Evolutionary conservation across 64 coral and sea anemone species (phyloP).

Genomic region (Platygyra sinensis): DNA sequence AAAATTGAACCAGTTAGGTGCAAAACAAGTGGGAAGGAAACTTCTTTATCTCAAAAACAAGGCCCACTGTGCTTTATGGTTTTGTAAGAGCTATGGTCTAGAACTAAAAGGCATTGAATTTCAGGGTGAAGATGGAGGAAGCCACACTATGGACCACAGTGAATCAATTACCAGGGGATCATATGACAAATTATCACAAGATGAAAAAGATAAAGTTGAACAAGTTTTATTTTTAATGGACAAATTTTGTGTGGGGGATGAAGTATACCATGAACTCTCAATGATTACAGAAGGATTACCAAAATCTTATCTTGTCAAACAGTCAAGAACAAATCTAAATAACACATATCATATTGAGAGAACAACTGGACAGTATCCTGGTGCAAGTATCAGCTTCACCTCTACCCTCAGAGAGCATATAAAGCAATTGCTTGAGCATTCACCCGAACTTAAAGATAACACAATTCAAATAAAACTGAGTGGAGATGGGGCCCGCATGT

Average conservation of each 20-base stretch:
- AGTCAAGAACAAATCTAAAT: constrained; percentile 14
- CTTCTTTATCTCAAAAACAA: constrained; percentile 28
- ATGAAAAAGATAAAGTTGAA: constrained; percentile 17
- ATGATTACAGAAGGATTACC: constrained; percentile 15
- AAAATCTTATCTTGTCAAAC: constrained; percentile 58
- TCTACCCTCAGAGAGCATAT: constrained; percentile 36
- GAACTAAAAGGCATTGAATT: constrained; percentile 59
- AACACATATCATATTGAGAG: constrained; percentile 52
- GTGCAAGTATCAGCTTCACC: constrained; percentile 25
- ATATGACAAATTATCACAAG: constrained; percentile 10
- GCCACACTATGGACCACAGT: constrained; percentile 15
- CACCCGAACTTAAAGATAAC: constrained; percentile 30
- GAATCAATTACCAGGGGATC: neutral
- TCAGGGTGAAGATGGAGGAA: constrained; percentile 30
- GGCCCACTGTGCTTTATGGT: constrained; percentile 47
- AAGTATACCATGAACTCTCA: constrained; percentile 41
- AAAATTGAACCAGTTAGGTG: constrained; percentile 37
- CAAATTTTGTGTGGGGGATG: constrained; percentile 30
- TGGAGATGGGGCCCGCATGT: constrained; percentile 51
- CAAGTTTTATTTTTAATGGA: constrained; percentile 8
- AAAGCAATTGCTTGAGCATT: neutral
- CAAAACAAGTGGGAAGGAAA: constrained; percentile 46
- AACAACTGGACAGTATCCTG: constrained; percentile 28
- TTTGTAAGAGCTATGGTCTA: constrained; percentile 63
- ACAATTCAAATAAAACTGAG: constrained; percentile 31